Percentiles rank a stretch among this genome's conserved stretches.
These are phyloP conservation scores for Gallinago jamesoni DNA, from an alignment of 2,113 vertebrate species.

Conservation along the genomic window DNA sequence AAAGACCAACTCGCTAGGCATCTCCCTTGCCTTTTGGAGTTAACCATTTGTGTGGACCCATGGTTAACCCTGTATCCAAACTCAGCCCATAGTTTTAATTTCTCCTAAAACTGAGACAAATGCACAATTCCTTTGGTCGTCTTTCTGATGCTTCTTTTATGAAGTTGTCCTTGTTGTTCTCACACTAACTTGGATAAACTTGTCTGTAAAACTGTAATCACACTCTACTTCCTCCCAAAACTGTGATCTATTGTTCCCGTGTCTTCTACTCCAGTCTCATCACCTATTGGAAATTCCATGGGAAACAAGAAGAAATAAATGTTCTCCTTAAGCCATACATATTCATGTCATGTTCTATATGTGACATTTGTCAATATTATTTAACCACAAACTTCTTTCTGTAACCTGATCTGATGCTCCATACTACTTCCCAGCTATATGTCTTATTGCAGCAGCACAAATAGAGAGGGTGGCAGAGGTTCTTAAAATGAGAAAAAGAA, in stretches of 20 bases:
- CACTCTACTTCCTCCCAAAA: background rate
- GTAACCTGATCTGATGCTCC: background rate
- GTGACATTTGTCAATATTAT: background rate
- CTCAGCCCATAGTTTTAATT: background rate
- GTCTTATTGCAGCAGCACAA: rapidly evolving
- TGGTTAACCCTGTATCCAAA: background rate
- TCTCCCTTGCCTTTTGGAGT: background rate
- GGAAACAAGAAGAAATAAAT: background rate
- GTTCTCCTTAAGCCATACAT: background rate
- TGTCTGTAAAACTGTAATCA: background rate
- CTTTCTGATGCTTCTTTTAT: background rate
- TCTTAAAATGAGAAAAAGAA: background rate
- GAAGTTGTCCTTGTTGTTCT: background rate
- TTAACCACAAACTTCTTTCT: background rate
- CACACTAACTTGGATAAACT: background rate
- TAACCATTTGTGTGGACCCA: background rate
- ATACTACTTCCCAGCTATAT: background rate
- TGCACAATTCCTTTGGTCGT: background rate
- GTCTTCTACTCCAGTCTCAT: background rate
- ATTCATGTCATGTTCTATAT: background rate
- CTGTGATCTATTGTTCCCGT: background rate
- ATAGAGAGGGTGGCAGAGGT: background rate
- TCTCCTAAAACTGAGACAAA: background rate
- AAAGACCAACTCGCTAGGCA: background rate
- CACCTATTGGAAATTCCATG: background rate